These are phyloP conservation scores for Psix sp. DNA, from an alignment of 1,140 invertebrate genomes.

Conservation along the genomic window DNA sequence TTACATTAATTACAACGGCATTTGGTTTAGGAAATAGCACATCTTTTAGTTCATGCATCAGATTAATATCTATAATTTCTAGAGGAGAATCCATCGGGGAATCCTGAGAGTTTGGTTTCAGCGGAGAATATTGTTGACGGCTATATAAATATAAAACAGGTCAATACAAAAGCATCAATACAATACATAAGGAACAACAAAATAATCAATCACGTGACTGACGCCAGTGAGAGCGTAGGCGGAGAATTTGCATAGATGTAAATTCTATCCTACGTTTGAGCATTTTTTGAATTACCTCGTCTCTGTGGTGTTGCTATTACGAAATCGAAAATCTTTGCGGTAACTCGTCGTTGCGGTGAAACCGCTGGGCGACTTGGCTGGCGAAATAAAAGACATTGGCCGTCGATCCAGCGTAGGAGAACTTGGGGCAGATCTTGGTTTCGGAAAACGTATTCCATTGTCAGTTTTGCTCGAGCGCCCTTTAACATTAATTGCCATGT, in stretches of 20 bases:
- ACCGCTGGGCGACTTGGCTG: slow-evolving; percentile 72
- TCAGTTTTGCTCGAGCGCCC: slow-evolving; percentile 73
- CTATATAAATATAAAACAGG: slow-evolving; percentile 58
- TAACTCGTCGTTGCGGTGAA: slow-evolving; percentile 75
- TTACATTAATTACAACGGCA: slow-evolving; percentile 77
- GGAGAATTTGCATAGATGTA: no score
- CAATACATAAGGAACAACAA: no score
- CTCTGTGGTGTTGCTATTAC: slow-evolving; percentile 71
- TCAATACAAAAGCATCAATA: not conserved
- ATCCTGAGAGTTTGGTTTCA: slow-evolving; percentile 77
- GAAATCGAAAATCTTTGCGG: slow-evolving; percentile 75
- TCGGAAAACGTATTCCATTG: slow-evolving; percentile 69
- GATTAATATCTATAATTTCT: slow-evolving; percentile 79
- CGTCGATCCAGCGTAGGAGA: slow-evolving; percentile 80
- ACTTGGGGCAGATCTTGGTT: slow-evolving; percentile 82
- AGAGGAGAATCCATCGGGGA: slow-evolving; percentile 71
- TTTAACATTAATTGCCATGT: slow-evolving; percentile 70
- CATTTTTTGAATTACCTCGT: slow-evolving; percentile 67
- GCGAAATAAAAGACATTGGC: slow-evolving; percentile 71
- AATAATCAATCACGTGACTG: no score
- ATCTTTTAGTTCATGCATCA: slow-evolving; percentile 83
- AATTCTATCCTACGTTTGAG: not conserved
- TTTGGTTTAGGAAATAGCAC: slow-evolving; percentile 78
- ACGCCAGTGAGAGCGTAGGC: no score
- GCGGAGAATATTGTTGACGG: slow-evolving; percentile 76